phyloP scores from a whole-genome alignment of 1,140 invertebrate genomes.

The Leptinotarsa undecemlineata region DNA sequence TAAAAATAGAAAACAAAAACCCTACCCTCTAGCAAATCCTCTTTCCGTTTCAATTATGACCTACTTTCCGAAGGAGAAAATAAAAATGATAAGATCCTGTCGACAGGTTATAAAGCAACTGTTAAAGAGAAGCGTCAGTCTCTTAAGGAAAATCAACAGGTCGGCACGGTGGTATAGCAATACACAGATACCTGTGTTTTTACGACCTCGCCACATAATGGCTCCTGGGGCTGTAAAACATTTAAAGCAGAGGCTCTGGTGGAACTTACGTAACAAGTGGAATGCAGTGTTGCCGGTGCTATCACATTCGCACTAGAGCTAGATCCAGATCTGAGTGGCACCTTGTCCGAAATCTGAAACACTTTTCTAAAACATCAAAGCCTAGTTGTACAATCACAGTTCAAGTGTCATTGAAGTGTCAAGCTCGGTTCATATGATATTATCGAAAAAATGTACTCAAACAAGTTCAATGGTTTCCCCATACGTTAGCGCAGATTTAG shows the following conservation, averaged over 20 bases:
- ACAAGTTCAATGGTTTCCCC: too few relatives aligned
- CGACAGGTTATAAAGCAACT: conserved; percentile 1
- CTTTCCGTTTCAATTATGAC: not conserved
- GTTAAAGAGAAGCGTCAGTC: not conserved
- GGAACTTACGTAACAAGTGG: not conserved
- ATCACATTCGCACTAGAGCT: not conserved
- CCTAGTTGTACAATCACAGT: too few relatives aligned
- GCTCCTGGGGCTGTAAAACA: conserved; percentile 4
- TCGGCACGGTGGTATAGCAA: not conserved
- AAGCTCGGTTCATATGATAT: too few relatives aligned
- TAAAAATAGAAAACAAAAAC: too few relatives aligned
- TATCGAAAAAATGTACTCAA: too few relatives aligned
- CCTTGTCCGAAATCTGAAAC: too few relatives aligned
- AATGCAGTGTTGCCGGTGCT: not conserved
- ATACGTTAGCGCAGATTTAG: too few relatives aligned
- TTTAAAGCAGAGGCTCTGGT: not conserved
- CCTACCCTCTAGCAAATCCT: too few relatives aligned
- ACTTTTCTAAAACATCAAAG: too few relatives aligned
- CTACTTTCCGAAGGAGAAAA: not conserved
- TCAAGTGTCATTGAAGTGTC: too few relatives aligned
- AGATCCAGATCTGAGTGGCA: too few relatives aligned
- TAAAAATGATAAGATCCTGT: not conserved
- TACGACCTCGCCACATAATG: not conserved
- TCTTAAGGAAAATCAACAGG: not conserved
- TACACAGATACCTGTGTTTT: conserved; percentile 5